A percentile compares a stretch with the other conserved stretches of the same genome.
phyloP scores from a whole-genome alignment of 2,888 invertebrate genomes.

The Nephrotoma guestfalica region DNA sequence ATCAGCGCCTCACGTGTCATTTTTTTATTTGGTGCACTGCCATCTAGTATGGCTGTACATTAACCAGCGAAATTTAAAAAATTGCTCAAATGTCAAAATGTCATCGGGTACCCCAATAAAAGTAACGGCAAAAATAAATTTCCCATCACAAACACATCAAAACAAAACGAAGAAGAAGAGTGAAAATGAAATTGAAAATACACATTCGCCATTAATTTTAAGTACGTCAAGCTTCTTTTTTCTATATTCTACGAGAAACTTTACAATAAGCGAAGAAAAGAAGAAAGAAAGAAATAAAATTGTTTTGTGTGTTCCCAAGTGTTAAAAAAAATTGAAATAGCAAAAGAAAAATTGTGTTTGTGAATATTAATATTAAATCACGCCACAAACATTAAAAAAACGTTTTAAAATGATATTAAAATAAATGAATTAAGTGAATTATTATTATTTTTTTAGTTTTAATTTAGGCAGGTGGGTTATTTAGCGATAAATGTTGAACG shows the following conservation, averaged over 20 bases:
- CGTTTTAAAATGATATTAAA: not conserved
- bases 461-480: not conserved
- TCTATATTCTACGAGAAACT: not conserved
- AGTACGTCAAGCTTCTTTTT: not conserved
- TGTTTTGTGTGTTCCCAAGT: not conserved
- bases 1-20: too few relatives aligned
- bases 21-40: too few relatives aligned
- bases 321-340: not conserved
- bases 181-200: not conserved
- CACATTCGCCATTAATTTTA: not conserved
- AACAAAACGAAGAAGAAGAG: not conserved
- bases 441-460: not conserved
- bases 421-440: not conserved
- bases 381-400: not conserved
- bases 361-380: not conserved
- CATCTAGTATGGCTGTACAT: too few relatives aligned
- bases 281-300: not conserved
- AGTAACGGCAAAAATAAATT: not conserved
- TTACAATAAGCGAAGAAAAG: not conserved
- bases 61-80: not conserved
- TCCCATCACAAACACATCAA: not conserved
- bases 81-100: not conserved
- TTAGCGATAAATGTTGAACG: not conserved
- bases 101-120: not conserved
- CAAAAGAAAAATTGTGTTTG: not conserved